Evolutionary conservation across 2,113 vertebrate genomes (phyloP).

Genomic region (Tupaia tana): DNA sequence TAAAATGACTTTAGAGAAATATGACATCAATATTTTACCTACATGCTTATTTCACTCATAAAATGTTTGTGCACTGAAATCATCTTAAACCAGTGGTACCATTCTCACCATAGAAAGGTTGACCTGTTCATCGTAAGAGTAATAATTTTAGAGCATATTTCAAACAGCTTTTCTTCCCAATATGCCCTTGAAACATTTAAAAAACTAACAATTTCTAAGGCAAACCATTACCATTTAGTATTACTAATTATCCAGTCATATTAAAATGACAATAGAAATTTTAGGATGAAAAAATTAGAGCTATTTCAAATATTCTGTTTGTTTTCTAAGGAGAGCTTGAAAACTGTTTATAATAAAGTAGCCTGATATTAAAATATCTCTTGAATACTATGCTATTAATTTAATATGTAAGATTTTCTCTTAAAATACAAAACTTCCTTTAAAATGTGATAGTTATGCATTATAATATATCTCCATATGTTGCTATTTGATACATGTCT

Average conservation of each 20-base stretch:
- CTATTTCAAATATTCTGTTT: slow-evolving; percentile 19
- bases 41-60: slow-evolving; percentile 79
- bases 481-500: neutral
- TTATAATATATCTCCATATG: neutral
- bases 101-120: slow-evolving; percentile 71
- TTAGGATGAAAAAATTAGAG: neutral
- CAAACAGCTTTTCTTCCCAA: slow-evolving; percentile 78
- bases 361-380: slow-evolving; percentile 43
- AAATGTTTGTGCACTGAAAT: slow-evolving; percentile 74
- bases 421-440: slow-evolving; percentile 37
- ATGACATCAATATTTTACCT: slow-evolving; percentile 77
- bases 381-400: neutral
- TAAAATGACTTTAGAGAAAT: slow-evolving; percentile 52
- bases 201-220: slow-evolving; percentile 74
- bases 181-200: slow-evolving; percentile 80
- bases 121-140: slow-evolving; percentile 80
- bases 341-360: slow-evolving; percentile 47
- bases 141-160: slow-evolving; percentile 82
- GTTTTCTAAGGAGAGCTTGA: slow-evolving; percentile 33
- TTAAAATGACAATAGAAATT: slow-evolving; percentile 8
- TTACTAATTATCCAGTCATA: slow-evolving; percentile 58
- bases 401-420: slow-evolving; percentile 28
- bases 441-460: slow-evolving; percentile 1
- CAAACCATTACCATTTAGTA: slow-evolving; percentile 77
- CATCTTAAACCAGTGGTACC: slow-evolving; percentile 71